Evolutionary conservation across 2,113 vertebrate species (phyloP), one percentile per base, ranked within the genome.

Genomic region (Anarhynchus alexandrinus): DNA sequence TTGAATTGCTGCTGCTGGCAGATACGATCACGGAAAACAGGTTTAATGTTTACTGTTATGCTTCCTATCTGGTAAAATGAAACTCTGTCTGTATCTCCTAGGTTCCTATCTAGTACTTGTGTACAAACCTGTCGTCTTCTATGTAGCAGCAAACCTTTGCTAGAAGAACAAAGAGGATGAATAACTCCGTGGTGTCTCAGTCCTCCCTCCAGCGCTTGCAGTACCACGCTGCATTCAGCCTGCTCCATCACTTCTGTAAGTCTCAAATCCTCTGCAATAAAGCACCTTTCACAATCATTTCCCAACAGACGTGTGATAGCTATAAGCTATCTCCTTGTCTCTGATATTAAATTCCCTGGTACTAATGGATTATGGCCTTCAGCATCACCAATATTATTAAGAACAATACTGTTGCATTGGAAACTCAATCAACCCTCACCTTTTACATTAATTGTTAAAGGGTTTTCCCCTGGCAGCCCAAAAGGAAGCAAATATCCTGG

Each of bases 331-430:
- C 51, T 77, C 58, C 40, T 88, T 43, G 51, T 43, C 69, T 78
- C 55, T 86, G 55, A 47, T 86, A 95, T 93, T 94, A 95, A 91
- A 94, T 86, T 95, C 73, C 34, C n/a, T 38, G 10, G 5, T 73
- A 34, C 74, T 90, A 82, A 93, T 90, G 82, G 79, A 61, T 86
- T 83, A n/a, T 90, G 85, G 62, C 82, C 79, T 69, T 90, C 74
- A 57, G 74, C 49, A 5, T 36, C 5, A 3, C 66, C 6, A 2
- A 17, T 79, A 73, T 82, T 92, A 81, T 71, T 94, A 81, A 72
- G 43, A 77, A 70, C 74, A 67, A 57, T 61, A 47, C 32, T 42
- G 32, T 42, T 85, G 59, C 25, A 6, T 2, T 70, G 67, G 76
- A 80, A 95, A 92, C 42, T 72, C 83, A 70, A 29, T 93, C 49